These are phyloP conservation scores for Donacobius atricapilla DNA, from an alignment of 2,113 vertebrate species.

Conservation along the genomic window DNA sequence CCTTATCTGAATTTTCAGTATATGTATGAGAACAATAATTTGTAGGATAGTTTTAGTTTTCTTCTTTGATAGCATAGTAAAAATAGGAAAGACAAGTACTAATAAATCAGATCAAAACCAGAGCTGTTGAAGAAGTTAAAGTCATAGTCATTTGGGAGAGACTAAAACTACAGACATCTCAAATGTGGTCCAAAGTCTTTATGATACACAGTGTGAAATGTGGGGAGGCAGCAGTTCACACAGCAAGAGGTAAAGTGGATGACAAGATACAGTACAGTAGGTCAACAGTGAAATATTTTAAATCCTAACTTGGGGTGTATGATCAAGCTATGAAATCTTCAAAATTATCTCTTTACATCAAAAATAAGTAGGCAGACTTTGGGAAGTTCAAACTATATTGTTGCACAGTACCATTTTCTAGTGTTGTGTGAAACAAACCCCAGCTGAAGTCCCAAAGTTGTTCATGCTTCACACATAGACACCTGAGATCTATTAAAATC, in stretches of 20 bases:
- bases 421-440: not conserved
- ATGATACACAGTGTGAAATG: not conserved
- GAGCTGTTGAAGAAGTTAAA: not conserved
- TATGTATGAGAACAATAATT: not conserved
- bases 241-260: not conserved
- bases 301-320: not conserved
- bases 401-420: not conserved
- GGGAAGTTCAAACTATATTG: not conserved
- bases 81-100: not conserved
- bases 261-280: not conserved
- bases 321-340: not conserved
- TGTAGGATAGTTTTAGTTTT: not conserved
- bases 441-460: not conserved
- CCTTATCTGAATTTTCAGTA: not conserved
- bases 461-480: not conserved
- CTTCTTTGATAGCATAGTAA: not conserved
- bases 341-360: not conserved
- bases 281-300: not conserved
- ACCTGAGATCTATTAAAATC: not conserved
- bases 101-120: not conserved
- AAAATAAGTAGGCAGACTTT: not conserved
- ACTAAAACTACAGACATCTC: not conserved
- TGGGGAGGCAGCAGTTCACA: not conserved
- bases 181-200: not conserved
- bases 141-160: not conserved